phyloP scores from a whole-genome alignment of 2,113 vertebrate species.

The Kobus ellipsiprymnus region DNA sequence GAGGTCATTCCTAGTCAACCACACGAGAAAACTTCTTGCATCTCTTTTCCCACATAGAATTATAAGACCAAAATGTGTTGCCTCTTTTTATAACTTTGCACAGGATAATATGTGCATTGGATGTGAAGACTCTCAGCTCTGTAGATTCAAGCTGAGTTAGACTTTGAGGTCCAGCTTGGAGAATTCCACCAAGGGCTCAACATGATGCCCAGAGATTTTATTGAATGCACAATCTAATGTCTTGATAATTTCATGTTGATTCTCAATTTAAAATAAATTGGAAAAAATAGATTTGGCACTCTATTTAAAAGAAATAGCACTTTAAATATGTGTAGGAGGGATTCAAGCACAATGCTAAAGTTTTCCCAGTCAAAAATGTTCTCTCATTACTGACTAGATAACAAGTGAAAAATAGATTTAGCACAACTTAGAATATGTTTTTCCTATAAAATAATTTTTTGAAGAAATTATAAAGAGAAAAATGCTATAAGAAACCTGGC shows the following conservation, averaged over 20 bases:
- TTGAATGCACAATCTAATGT: background rate
- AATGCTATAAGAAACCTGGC: background rate
- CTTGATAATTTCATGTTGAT: background rate
- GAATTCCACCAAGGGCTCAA: background rate
- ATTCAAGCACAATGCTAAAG: background rate
- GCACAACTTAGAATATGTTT: background rate
- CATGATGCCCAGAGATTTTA: background rate
- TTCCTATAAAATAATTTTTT: background rate
- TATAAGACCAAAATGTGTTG: background rate
- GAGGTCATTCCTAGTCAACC: background rate
- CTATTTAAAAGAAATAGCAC: background rate
- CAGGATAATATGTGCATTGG: background rate
- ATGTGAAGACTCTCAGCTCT: background rate
- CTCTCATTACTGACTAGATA: background rate
- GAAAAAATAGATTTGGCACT: background rate
- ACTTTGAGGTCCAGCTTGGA: background rate
- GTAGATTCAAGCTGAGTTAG: background rate
- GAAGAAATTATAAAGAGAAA: background rate
- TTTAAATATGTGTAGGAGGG: slow-evolving; percentile 12
- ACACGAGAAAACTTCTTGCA: background rate
- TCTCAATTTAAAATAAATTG: background rate
- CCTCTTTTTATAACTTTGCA: background rate
- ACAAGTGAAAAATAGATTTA: background rate
- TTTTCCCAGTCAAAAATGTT: background rate
- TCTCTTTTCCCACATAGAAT: background rate